phyloP scores from a whole-genome alignment of 2,888 invertebrate genomes.

The Tinea pellionella region DNA sequence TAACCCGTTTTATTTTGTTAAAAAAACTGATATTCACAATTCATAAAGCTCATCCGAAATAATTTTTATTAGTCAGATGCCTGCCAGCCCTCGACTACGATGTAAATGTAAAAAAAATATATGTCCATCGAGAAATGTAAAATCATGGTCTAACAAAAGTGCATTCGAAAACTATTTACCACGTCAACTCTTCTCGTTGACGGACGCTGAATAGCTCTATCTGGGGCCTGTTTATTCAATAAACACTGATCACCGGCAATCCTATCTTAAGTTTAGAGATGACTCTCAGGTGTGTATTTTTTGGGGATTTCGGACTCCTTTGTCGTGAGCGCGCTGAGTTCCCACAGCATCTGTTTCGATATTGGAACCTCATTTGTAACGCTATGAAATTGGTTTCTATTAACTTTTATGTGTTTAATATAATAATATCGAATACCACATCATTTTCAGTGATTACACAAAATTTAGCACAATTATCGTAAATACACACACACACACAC shows the following conservation, averaged over 20 bases:
- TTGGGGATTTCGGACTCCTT: conserved; percentile 7
- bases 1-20: background rate
- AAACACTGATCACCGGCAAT: conserved; percentile 13
- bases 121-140: conserved; percentile 10
- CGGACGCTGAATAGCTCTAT: conserved; percentile 12
- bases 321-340: conserved; percentile 10
- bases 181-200: conserved; percentile 12
- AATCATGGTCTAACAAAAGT: conserved; percentile 12
- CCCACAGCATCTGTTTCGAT: conserved; percentile 5
- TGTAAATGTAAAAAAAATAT: background rate
- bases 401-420: background rate
- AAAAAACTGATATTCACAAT: background rate
- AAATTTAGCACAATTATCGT: no score
- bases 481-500: no score
- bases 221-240: conserved; percentile 13
- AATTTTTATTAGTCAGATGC: conserved; percentile 13
- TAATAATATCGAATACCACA: background rate
- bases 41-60: conserved; percentile 9
- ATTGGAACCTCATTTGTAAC: background rate
- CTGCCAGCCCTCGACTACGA: background rate
- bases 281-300: conserved; percentile 13
- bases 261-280: conserved; percentile 9
- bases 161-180: conserved; percentile 13
- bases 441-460: no score
- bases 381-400: background rate